Conservation (phyloP, 2,113 vertebrate genomes). For the Neolamprologus kungweensis region DNA sequence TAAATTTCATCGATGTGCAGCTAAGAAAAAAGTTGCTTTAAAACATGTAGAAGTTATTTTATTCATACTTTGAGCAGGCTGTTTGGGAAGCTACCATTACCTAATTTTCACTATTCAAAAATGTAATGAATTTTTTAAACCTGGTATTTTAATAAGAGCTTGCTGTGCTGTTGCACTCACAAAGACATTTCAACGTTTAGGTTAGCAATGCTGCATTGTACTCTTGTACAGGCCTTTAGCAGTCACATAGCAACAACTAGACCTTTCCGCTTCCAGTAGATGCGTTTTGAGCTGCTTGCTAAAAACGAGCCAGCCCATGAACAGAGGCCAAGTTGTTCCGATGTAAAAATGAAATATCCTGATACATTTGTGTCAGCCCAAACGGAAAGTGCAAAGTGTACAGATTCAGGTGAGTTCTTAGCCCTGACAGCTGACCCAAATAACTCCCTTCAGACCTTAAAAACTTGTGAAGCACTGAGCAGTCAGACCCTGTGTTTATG, state of each 20-base stretch:
- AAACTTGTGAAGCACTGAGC: background rate
- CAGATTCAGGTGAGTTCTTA: background rate
- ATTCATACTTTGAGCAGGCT: background rate
- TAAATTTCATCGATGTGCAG: background rate
- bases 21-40: background rate
- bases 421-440: conserved; percentile 14
- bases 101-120: background rate
- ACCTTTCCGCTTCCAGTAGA: background rate
- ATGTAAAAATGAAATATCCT: background rate
- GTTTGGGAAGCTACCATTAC: background rate
- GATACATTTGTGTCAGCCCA: background rate
- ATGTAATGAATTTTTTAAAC: background rate
- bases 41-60: background rate
- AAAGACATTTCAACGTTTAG: background rate
- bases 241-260: conserved; percentile 41
- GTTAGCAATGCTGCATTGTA: background rate
- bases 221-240: background rate
- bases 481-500: background rate
- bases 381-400: background rate
- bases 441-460: background rate
- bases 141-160: background rate
- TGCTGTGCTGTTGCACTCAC: background rate
- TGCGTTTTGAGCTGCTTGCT: background rate
- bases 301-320: background rate
- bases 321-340: background rate